Evolutionary conservation across 2,113 vertebrate species (phyloP), one percentile per base, ranked within the genome.

Genomic region (Manacus vitellinus): DNA sequence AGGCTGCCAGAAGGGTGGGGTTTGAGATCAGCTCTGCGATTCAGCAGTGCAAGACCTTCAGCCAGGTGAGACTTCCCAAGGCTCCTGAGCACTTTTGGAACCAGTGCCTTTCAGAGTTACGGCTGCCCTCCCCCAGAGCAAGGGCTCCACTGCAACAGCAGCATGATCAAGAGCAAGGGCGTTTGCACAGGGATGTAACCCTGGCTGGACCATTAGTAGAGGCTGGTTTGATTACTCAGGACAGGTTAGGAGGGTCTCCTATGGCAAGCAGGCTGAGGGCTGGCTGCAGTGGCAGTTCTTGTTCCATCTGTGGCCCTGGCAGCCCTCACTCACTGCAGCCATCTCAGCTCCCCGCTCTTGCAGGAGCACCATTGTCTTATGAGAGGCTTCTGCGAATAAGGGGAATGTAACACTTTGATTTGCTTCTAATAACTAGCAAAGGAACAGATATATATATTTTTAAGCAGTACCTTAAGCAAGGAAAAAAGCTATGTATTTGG

Each of bases 381-480:
- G 73, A 95, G 66, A 95, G 56, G 73, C 75, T 94, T 88, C 81
- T 35, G 67, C 1, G 20, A 91, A 77, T n/a, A 83, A 84, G 80
- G 25, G 81, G 44, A 92, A 89, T 79, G 72, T 66, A 93, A 35
- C 77, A 84, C 93, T 96, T 96, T 95, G 92, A 95, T 97, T 96
- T 96, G 91, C 74, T 86, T 88, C 91, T 95, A 95, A 92, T 97
- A 97, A 96, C 96, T 89, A 95, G 94, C 66, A 79, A 94, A 92
- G 77, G 89, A 89, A 88, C 76, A 95, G 18, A 77, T 59, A 89
- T 61, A 93, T 95, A 89, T 91, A 85, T 97, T 55, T 97, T 96
- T 96, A 94, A 94, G 91, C 94, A 96, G 81, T 92, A 96, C 89
- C 90, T 97, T 96, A 88, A 96, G 96, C 95, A 89, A 96, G 88